Evolutionary conservation across 2,113 vertebrate species (phyloP).

Genomic region (Phoxinus phoxinus): DNA sequence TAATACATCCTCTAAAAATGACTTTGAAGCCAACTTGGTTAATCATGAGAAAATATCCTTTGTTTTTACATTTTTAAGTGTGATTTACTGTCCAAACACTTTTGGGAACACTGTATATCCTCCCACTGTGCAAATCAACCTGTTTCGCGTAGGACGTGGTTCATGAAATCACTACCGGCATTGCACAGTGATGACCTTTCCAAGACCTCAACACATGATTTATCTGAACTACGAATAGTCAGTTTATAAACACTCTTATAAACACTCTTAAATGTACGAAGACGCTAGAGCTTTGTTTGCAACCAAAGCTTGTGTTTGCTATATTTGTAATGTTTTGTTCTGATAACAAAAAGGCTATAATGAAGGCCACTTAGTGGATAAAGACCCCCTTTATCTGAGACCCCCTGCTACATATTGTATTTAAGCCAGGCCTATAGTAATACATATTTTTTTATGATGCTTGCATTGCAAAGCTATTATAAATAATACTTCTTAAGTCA

Average conservation of each 20-base stretch:
- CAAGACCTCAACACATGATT: constrained; percentile 44
- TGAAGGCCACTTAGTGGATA: background rate
- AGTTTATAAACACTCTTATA: background rate
- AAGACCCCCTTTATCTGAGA: too few relatives aligned
- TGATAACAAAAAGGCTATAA: background rate
- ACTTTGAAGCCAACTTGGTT: background rate
- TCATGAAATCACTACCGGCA: constrained; percentile 44
- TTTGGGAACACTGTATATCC: background rate
- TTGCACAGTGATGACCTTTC: constrained; percentile 32
- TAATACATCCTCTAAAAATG: background rate
- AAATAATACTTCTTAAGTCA: background rate
- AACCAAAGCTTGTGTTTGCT: background rate
- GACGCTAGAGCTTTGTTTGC: background rate
- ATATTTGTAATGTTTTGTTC: background rate
- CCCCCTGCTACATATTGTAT: background rate
- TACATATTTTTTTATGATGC: background rate
- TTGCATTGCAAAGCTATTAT: background rate
- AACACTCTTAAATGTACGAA: background rate
- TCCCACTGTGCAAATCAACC: constrained; percentile 30
- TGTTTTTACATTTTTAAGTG: background rate
- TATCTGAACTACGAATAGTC: background rate
- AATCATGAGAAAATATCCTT: background rate
- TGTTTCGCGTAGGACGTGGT: constrained; percentile 25
- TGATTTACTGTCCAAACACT: background rate
- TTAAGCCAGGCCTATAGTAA: background rate